These are phyloP conservation scores for Drosophila kikkawai DNA, from an alignment of 1,140 invertebrate species.

Conservation along the genomic window DNA sequence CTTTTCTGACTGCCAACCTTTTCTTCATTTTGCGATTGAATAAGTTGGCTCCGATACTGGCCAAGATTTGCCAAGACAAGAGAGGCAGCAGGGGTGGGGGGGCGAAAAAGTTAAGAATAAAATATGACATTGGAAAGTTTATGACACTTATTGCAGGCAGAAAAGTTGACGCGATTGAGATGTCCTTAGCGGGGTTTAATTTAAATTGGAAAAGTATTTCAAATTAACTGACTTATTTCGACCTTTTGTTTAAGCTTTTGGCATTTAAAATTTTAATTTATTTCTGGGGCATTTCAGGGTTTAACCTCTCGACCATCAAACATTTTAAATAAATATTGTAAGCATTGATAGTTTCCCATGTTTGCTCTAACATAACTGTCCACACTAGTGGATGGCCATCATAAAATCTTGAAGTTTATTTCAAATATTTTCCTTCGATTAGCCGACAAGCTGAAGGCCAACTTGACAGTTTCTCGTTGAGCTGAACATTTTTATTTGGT, in stretches of 20 bases:
- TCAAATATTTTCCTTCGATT: slow-evolving; percentile 52
- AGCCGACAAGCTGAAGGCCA: slow-evolving; percentile 21
- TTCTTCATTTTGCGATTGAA: slow-evolving; percentile 65
- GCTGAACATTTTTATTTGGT: slow-evolving; percentile 74
- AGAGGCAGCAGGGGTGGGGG: not conserved
- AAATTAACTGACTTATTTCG: not conserved
- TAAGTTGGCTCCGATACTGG: slow-evolving; percentile 55
- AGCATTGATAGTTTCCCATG: not conserved
- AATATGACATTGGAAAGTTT: slow-evolving; percentile 46
- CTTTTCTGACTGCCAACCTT: slow-evolving; percentile 10
- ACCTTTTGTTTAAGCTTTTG: slow-evolving; percentile 1
- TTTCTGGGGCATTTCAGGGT: not conserved
- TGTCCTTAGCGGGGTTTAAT: not conserved
- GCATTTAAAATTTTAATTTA: not conserved
- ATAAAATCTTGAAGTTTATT: slow-evolving; percentile 31
- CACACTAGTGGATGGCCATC: slow-evolving; percentile 5
- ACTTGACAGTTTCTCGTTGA: slow-evolving; percentile 44
- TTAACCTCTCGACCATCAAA: not conserved
- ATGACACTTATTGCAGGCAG: slow-evolving; percentile 55
- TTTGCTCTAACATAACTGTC: slow-evolving; percentile 1
- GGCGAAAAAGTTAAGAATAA: slow-evolving; percentile 29
- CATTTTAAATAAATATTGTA: slow-evolving; percentile 1
- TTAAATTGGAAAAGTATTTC: slow-evolving; percentile 22
- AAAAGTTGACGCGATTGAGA: slow-evolving; percentile 30
- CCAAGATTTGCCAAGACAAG: slow-evolving; percentile 42